Evolutionary conservation across 2,888 invertebrate species (phyloP), one percentile per base, ranked within the genome.

Genomic region (Lasioglossum malachurum): DNA sequence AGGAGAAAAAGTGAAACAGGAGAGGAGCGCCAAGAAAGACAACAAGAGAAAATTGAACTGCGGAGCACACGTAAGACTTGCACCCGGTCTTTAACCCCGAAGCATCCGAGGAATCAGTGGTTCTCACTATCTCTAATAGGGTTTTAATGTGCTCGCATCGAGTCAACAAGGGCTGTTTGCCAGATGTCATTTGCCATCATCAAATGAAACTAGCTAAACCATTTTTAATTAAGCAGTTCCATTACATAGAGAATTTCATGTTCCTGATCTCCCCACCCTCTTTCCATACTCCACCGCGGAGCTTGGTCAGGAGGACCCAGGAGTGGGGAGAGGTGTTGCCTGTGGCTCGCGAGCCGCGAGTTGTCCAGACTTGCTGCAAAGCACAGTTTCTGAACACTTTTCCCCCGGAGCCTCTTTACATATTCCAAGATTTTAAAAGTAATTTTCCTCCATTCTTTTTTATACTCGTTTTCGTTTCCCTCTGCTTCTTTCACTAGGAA

Each of bases 71-170:
- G 91, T 93, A 92, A 93, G 92, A 92, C 87, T 83, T 87, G 86
- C 88, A 87, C 88, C 87, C 92, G 93, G 92, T 93, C 92, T 92
- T 93, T 92, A 92, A 93, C 92, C 92, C 92, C 88, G 78, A 88
- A 84, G 82, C 83, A 87, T 87, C 84, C 85, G 78, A 86, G 86
- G 80, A 71, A n/a, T 67, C 91, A 90, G 91, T 80, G 91, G 90
- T 89, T 89, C 92, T 91, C 92, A 87, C 60, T 41, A 38, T 46
- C 12, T 57, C 14, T 12, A 75, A 84, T 79, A 60, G 69, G 23
- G 12, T 60, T 60, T 75, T 10, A 57, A 67, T 23, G 8, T 35
- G 8, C 19, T 23, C 64, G 8, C 2, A 14, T 23, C 46, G 19
- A 23, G 44, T 53, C 10, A 78, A 41, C 38, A n/a, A 10, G 69